phyloP scores from a whole-genome alignment of 2,888 invertebrate species.

The Asteroscopus sphinx region DNA sequence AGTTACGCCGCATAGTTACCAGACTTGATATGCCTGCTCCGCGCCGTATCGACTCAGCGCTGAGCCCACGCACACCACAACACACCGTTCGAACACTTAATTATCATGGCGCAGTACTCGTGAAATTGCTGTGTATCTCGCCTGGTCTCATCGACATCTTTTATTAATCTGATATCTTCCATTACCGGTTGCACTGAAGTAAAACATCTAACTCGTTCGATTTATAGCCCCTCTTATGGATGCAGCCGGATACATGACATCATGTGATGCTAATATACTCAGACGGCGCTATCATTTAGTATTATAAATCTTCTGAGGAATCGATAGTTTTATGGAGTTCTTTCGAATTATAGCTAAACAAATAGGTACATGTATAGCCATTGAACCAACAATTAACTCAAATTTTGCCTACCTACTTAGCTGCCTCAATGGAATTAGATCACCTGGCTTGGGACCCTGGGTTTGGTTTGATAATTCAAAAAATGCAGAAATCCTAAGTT shows the following conservation, averaged over 20 bases:
- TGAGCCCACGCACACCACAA: conserved; percentile 78
- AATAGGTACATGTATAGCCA: conserved; percentile 33
- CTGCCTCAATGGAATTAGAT: no score
- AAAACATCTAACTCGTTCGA: conserved; percentile 80
- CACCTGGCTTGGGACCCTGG: no score
- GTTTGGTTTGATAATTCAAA: no score
- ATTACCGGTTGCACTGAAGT: conserved; percentile 82
- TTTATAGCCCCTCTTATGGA: conserved; percentile 78
- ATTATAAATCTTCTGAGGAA: conserved; percentile 74
- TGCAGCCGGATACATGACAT: conserved; percentile 85
- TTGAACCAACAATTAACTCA: conserved; percentile 5
- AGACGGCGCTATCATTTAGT: conserved; percentile 76
- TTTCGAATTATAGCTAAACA: no score
- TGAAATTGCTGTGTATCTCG: conserved; percentile 84
- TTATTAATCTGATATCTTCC: conserved; percentile 84
- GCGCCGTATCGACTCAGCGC: conserved; percentile 67
- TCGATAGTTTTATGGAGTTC: conserved; percentile 63
- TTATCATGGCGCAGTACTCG: conserved; percentile 84
- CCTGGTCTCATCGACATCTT: conserved; percentile 83
- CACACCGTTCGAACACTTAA: conserved; percentile 80
- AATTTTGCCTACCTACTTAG: background rate
- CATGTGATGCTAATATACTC: conserved; percentile 83
- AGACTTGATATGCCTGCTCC: conserved; percentile 86
- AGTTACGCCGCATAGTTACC: conserved; percentile 90
- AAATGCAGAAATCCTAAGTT: no score